Conservation (phyloP, 2,113 vertebrate genomes). For the Antennarius striatus region DNA sequence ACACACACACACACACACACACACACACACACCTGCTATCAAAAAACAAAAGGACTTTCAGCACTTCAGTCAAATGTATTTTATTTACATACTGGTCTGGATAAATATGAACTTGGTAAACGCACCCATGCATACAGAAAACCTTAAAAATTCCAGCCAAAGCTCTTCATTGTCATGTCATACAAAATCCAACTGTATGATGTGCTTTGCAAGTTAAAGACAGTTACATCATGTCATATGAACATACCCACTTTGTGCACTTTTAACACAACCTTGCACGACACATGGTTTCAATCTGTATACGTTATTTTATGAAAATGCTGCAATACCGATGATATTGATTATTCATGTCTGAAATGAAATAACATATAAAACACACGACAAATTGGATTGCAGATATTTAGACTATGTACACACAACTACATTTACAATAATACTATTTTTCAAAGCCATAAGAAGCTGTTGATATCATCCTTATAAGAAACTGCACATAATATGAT, state of each 20-base stretch:
- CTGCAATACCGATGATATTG: slow-evolving; percentile 42
- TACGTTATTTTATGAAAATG: slow-evolving; percentile 42
- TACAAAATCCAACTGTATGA: slow-evolving; percentile 42
- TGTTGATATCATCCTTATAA: slow-evolving; percentile 49
- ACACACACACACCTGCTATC: no score
- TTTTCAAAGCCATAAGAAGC: slow-evolving; percentile 61
- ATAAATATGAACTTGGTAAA: slow-evolving; percentile 56
- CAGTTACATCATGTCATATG: slow-evolving; percentile 43
- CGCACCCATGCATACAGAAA: slow-evolving; percentile 62
- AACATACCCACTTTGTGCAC: slow-evolving; percentile 39
- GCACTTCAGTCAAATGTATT: slow-evolving; percentile 48
- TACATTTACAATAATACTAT: slow-evolving; percentile 81
- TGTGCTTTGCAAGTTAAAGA: slow-evolving; percentile 58
- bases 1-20: no score
- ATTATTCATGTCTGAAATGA: slow-evolving; percentile 52
- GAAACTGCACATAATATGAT: slow-evolving; percentile 71
- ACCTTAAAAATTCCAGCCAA: slow-evolving; percentile 45
- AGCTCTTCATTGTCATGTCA: slow-evolving; percentile 61
- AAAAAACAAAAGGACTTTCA: no score
- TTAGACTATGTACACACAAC: slow-evolving; percentile 74
- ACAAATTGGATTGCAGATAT: slow-evolving; percentile 63
- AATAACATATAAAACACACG: slow-evolving; percentile 62
- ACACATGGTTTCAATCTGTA: slow-evolving; percentile 46
- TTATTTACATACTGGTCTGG: slow-evolving; percentile 71
- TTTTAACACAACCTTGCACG: slow-evolving; percentile 43